Evolutionary conservation across 37 sponge, comb jelly and placozoan genomes (phyloP).

Genomic region (Axinella damicornis): DNA sequence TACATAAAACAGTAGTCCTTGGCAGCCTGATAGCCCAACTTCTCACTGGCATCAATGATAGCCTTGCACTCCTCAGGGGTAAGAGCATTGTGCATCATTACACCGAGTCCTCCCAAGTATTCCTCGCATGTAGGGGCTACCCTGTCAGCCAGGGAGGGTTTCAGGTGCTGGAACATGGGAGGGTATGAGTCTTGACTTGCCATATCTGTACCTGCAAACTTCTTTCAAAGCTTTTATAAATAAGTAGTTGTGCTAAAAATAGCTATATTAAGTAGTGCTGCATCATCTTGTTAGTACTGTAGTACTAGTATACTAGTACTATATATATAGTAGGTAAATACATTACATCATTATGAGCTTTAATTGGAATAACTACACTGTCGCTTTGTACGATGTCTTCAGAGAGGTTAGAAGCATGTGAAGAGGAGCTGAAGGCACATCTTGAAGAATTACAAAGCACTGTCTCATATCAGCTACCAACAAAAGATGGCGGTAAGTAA

Average conservation of each 20-base stretch:
- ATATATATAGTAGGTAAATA: too few relatives aligned
- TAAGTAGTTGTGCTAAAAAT: neutral
- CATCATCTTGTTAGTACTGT: neutral
- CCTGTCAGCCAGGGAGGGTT: neutral
- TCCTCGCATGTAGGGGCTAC: slow-evolving; percentile 12
- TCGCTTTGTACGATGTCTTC: slow-evolving; percentile 26
- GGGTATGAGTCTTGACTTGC: neutral
- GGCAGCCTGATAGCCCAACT: slow-evolving; percentile 74
- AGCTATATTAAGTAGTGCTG: neutral
- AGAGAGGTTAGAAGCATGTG: slow-evolving; percentile 35
- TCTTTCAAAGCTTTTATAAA: too few relatives aligned
- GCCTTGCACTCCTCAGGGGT: slow-evolving; percentile 69
- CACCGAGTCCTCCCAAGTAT: slow-evolving; percentile 55
- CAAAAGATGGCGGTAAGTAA: slow-evolving; percentile 33
- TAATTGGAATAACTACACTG: neutral
- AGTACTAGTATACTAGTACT: too few relatives aligned
- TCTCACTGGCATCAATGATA: slow-evolving; percentile 61
- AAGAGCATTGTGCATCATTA: slow-evolving; percentile 49
- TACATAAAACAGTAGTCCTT: slow-evolving; percentile 76
- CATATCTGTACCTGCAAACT: too few relatives aligned
- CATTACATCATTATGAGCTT: neutral
- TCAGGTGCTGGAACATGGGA: slow-evolving; percentile 38
- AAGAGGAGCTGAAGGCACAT: slow-evolving; percentile 27
- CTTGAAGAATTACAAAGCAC: slow-evolving; percentile 19
- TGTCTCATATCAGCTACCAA: slow-evolving; percentile 43